Evolutionary conservation across 1,140 invertebrate species (phyloP).

Genomic region (Xylocopa sonorina): DNA sequence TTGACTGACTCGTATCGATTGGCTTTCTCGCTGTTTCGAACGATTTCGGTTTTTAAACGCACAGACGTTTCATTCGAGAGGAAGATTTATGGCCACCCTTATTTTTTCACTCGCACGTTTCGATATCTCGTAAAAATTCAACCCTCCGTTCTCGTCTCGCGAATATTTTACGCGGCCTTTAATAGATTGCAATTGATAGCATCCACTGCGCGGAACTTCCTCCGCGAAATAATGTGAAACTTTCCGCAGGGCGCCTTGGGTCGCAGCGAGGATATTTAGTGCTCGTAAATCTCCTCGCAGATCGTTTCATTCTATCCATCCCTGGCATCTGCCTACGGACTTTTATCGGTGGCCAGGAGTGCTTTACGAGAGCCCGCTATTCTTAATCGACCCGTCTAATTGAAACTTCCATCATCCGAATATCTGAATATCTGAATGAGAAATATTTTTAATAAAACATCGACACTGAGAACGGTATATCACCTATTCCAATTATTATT

Average conservation of each 20-base stretch:
- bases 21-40: too few relatives aligned
- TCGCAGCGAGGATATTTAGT: slow-evolving; percentile 58
- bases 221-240: slow-evolving; percentile 51
- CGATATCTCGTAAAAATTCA: neutral
- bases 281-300: slow-evolving; percentile 58
- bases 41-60: too few relatives aligned
- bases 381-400: slow-evolving; percentile 45
- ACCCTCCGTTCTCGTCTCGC: neutral
- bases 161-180: slow-evolving; percentile 17
- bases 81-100: too few relatives aligned
- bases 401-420: slow-evolving; percentile 16
- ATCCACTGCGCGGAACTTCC: slow-evolving; percentile 38
- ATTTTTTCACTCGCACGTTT: neutral
- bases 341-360: slow-evolving; percentile 56
- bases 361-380: slow-evolving; percentile 38
- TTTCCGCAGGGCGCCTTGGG: slow-evolving; percentile 30
- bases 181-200: slow-evolving; percentile 53
- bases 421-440: too few relatives aligned
- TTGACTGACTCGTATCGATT: too few relatives aligned
- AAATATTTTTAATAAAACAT: too few relatives aligned
- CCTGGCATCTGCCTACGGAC: slow-evolving; percentile 38
- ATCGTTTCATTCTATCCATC: slow-evolving; percentile 57
- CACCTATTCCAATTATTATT: too few relatives aligned
- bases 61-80: too few relatives aligned
- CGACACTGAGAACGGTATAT: too few relatives aligned